A percentile compares a stretch with the other conserved stretches of the same genome.
Conservation (phyloP, 2,797 vertebrate genomes). For the Lithobates pipiens region DNA sequence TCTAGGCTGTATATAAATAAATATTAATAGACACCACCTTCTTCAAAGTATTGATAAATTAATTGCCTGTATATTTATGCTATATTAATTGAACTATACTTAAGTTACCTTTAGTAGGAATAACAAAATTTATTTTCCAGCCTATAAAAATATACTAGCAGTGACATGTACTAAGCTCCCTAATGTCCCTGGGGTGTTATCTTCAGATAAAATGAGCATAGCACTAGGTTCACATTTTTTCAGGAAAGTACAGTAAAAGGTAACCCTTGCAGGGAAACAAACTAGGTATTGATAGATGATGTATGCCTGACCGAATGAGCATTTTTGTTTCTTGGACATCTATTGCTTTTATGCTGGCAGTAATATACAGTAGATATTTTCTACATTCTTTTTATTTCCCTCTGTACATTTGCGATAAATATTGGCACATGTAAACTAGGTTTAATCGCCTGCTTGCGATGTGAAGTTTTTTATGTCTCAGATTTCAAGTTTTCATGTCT, state of each 20-base stretch:
- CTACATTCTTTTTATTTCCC: conserved; percentile 17
- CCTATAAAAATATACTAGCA: background rate
- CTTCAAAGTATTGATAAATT: background rate
- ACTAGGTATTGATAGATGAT: too few species aligned
- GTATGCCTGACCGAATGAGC: too few species aligned
- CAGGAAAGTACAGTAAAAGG: conserved; percentile 20
- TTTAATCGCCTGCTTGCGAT: conserved; percentile 5
- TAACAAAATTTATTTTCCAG: too few species aligned
- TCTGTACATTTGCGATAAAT: conserved; percentile 48
- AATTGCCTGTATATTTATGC: background rate
- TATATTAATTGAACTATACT: background rate
- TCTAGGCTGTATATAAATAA: background rate
- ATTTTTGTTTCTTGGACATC: background rate
- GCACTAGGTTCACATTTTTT: conserved; percentile 31
- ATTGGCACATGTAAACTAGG: conserved; percentile 59
- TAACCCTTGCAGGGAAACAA: background rate
- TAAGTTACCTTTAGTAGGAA: too few species aligned
- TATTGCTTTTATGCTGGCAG: background rate
- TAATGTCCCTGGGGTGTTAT: background rate
- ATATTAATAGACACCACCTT: background rate
- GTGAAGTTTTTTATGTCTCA: background rate
- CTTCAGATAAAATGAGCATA: background rate
- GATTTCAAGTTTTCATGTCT: background rate
- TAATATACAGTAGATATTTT: background rate
- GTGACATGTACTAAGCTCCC: background rate